A percentile compares a stretch with the other conserved stretches of the same genome.
Evolutionary conservation across 2,888 invertebrate species (phyloP).

Genomic region (Ennomos erosarius): DNA sequence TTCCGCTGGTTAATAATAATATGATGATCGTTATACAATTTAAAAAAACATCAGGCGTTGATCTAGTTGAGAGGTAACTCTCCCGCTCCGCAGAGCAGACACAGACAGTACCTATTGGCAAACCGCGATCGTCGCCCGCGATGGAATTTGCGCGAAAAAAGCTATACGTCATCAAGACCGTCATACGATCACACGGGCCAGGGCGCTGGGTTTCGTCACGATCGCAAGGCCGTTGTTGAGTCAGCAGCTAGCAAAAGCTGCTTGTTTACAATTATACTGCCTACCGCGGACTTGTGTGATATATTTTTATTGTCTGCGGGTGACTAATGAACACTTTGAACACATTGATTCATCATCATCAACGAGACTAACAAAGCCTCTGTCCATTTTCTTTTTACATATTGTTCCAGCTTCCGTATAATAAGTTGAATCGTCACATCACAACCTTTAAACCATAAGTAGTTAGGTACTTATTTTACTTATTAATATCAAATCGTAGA

Average conservation of each 20-base stretch:
- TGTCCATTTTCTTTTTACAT: neutral
- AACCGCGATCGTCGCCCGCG: slow-evolving; percentile 67
- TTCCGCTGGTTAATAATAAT: neutral
- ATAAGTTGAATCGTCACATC: too few species aligned
- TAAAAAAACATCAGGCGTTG: slow-evolving; percentile 1
- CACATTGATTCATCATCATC: slow-evolving; percentile 14
- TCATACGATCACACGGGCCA: slow-evolving; percentile 54
- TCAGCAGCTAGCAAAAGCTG: slow-evolving; percentile 52
- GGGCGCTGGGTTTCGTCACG: slow-evolving; percentile 67
- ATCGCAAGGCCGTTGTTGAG: slow-evolving; percentile 65
- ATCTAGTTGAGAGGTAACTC: slow-evolving; percentile 8
- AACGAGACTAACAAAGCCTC: neutral
- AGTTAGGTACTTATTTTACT: too few species aligned
- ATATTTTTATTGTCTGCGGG: slow-evolving; percentile 29
- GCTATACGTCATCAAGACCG: slow-evolving; percentile 73
- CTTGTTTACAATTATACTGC: slow-evolving; percentile 53
- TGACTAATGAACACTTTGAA: slow-evolving; percentile 17
- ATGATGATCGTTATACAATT: neutral
- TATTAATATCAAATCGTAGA: too few species aligned
- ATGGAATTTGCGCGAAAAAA: slow-evolving; percentile 83
- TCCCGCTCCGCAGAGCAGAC: slow-evolving; percentile 1
- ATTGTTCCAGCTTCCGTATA: too few species aligned
- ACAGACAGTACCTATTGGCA: slow-evolving; percentile 40
- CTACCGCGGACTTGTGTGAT: slow-evolving; percentile 52
- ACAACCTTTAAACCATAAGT: too few species aligned